Base-by-base conservation (phyloP, 2,888 invertebrate genomes). In the Patella ulyssiponensis region DNA sequence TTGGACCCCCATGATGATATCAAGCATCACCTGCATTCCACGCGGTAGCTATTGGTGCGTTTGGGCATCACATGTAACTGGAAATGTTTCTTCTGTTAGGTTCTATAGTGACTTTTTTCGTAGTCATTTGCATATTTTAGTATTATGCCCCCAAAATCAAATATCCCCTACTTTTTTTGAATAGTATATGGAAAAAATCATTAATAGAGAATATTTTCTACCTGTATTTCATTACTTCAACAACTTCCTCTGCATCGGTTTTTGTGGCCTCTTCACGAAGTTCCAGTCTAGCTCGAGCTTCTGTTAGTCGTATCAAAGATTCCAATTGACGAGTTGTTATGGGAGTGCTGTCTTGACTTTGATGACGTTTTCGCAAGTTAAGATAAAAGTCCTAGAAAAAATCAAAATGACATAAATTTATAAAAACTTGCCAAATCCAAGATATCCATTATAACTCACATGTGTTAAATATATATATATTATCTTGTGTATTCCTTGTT, bases 251-350 rank as follows among this genome's bases (percentile, higher is more conserved):
- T 0, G 97, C 98, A 92, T 98, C 98, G 76, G 94, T 91, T 77
- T 93, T 94, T 0, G 95, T 96, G 0, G 96, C 97, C 87, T 94
- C 94, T 91, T 95, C 95, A 81, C 97, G 93, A 80, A 98, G 92
- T 91, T 98, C 98, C 1, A 95, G 92, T 88, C 97, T 95, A 0
- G 98, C 98, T 89, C 98, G 93, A 20, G 98, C 97, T 87, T 92
- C 92, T 0, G 97, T 95, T 20, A 98, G 93, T 86, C 97, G 93
- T 79, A 97, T 95, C 81, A 98, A 93, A 0, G 97, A 97, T 92
- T 97, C 96, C 14, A 98, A 93, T 90, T 98, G 98, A 71, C 98
- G 93, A 0, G 95, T 95, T 1, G 97, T 98, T 58, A 98, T 95
- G 0, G 96, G 96, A n/a, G 95, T 95, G 23, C 94, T 93, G 81